phyloP scores from a whole-genome alignment of 1,140 invertebrate genomes.

The Drosophila arizonae region DNA sequence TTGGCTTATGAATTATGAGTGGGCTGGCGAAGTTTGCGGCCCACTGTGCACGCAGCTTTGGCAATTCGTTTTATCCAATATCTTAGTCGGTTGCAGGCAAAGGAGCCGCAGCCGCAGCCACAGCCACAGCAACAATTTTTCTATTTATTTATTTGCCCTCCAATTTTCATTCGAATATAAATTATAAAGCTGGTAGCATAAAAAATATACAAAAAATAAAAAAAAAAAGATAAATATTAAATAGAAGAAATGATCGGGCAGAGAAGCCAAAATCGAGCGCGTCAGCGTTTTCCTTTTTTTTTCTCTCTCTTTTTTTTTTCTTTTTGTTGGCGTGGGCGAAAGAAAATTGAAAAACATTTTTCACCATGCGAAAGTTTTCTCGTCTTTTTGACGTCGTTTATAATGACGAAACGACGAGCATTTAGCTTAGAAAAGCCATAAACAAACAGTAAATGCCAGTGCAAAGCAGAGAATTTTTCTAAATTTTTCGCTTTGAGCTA shows the following conservation, averaged over 20 bases:
- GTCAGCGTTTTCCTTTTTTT: slow-evolving; percentile 49
- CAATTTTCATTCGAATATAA: slow-evolving; percentile 59
- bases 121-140: slow-evolving; percentile 17
- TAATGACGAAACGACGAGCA: slow-evolving; percentile 70
- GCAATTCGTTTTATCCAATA: slow-evolving; percentile 36
- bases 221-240: slow-evolving; percentile 9
- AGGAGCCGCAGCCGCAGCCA: too few relatives aligned
- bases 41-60: slow-evolving; percentile 57
- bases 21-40: slow-evolving; percentile 59
- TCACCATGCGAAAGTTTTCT: slow-evolving; percentile 67
- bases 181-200: slow-evolving; percentile 68
- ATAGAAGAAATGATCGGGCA: slow-evolving; percentile 22
- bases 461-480: slow-evolving; percentile 33
- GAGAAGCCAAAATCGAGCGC: slow-evolving; percentile 58
- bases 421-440: slow-evolving; percentile 68
- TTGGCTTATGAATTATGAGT: slow-evolving; percentile 67
- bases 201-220: slow-evolving; percentile 36
- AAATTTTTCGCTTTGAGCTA: neutral
- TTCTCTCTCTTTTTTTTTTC: neutral
- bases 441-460: slow-evolving; percentile 55
- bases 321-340: slow-evolving; percentile 29
- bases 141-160: slow-evolving; percentile 48
- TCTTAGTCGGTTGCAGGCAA: slow-evolving; percentile 44
- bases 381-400: slow-evolving; percentile 72
- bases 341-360: slow-evolving; percentile 74